Base-by-base conservation (phyloP, 2,888 invertebrate genomes). In the Lymantria dispar region DNA sequence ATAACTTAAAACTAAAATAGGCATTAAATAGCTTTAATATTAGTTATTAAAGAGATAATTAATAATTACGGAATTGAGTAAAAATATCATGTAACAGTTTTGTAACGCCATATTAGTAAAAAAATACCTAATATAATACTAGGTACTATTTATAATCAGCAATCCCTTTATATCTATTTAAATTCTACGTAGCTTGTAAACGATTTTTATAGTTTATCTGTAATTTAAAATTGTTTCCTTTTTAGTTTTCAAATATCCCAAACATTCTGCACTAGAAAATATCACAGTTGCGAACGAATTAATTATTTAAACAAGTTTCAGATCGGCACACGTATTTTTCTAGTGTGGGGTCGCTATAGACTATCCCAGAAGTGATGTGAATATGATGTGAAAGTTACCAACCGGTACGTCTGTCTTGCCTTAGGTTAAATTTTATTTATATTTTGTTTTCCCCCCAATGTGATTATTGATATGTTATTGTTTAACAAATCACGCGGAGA, bases 391-490 rank as follows among this genome's bases (percentile, higher is more conserved):
- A 78, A 75, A 82, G 85, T 88, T 87, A 87, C 86, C 85, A 80
- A 53, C 62, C 55, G 70, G 69, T 72, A 58, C 70, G 70, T 76
- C 62, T 72, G 66, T 71, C 85, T 87, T 87, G 85, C 87, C 84
- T 74, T 87, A 87, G 83, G 67, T 75, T 83, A 78, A 69, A 70
- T 77, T 73, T 76, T 83, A 86, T 87, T 87, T 88, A 87, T 86
- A 66, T 84, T 75, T 83, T 72, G 61, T 74, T 76, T 74, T 78
- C 72, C 61, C 72, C 61, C 60, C 72, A 73, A 72, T 81, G 85
- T 87, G 84, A 84, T 81, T 72, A 72, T 72, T 62, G 48, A 54
- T 52, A 57, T 42, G 29, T 14, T 40, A 58, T 60, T 69, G 67
- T 62, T 67, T 76, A 71, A 79, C 73, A 76, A 73, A 76, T 70